Evolutionary conservation across 2,113 vertebrate species (phyloP).

Genomic region (Arvicanthis niloticus): DNA sequence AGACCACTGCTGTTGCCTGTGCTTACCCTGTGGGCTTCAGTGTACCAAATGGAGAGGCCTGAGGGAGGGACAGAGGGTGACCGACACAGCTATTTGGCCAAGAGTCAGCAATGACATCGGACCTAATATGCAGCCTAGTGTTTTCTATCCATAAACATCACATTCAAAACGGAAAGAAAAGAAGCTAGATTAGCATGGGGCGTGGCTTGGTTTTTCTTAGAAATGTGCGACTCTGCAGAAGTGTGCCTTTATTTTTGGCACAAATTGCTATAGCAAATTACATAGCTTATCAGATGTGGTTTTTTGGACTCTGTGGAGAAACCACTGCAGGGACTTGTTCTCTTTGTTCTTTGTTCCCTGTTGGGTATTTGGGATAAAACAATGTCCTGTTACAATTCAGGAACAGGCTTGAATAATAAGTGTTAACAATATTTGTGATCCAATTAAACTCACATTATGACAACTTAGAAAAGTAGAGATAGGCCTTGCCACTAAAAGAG

Average conservation of each 20-base stretch:
- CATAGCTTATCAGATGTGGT: conserved; percentile 90
- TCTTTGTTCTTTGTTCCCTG: conserved; percentile 85
- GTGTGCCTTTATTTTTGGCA: conserved; percentile 90
- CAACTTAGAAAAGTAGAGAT: conserved; percentile 73
- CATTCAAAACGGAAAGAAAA: conserved; percentile 75
- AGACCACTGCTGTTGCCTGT: conserved; percentile 64
- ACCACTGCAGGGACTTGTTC: conserved; percentile 86
- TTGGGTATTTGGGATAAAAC: conserved; percentile 85
- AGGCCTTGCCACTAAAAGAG: conserved; percentile 76
- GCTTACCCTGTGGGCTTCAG: conserved; percentile 33
- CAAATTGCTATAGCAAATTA: conserved; percentile 90
- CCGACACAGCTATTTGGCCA: not conserved
- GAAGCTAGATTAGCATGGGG: conserved; percentile 81
- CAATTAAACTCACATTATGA: conserved; percentile 75
- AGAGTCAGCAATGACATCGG: not conserved
- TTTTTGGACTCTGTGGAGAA: conserved; percentile 86
- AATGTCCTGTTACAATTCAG: conserved; percentile 82
- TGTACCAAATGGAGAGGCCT: not conserved
- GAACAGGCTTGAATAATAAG: conserved; percentile 76
- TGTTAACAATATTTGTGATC: conserved; percentile 74
- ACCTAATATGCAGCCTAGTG: conserved; percentile 54
- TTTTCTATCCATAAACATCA: conserved; percentile 74
- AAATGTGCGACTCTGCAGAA: conserved; percentile 87
- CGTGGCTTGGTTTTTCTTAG: conserved; percentile 87
- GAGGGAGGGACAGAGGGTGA: not conserved